phyloP scores from a whole-genome alignment of 35 echinoderm and acorn worm genomes.

The Ptychodera flava region DNA sequence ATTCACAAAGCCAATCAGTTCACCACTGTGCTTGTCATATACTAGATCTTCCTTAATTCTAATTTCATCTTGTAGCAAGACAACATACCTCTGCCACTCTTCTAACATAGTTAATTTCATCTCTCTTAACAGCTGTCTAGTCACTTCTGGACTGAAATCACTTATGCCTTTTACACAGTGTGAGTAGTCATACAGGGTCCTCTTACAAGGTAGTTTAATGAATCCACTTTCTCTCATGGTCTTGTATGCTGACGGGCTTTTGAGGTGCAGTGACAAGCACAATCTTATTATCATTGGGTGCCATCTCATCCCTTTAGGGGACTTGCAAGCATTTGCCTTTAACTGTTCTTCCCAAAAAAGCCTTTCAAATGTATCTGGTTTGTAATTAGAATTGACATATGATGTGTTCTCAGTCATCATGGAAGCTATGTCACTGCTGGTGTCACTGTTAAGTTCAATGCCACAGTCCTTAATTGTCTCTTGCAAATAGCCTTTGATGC shows the following conservation, averaged over 20 bases:
- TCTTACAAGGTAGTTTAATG: too few species aligned
- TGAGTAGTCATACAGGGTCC: too few species aligned
- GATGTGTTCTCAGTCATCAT: not conserved
- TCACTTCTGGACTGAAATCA: too few species aligned
- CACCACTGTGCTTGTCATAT: too few species aligned
- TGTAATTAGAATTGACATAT: not conserved
- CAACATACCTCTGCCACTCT: too few species aligned
- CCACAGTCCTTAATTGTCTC: not conserved
- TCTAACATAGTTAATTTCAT: too few species aligned
- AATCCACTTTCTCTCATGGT: constrained; percentile 10
- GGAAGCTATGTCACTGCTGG: not conserved
- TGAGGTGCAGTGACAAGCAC: constrained; percentile 14
- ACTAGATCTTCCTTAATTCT: too few species aligned
- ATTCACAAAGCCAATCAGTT: too few species aligned
- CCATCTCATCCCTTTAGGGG: constrained; percentile 18
- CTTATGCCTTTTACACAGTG: too few species aligned
- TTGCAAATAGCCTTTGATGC: not conserved
- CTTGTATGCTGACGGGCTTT: constrained; percentile 12
- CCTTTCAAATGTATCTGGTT: not conserved
- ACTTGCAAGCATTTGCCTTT: not conserved
- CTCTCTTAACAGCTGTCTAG: too few species aligned
- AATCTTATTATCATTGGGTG: constrained; percentile 14
- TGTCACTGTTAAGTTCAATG: not conserved
- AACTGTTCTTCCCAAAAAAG: not conserved
- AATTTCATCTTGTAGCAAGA: too few species aligned